Evolutionary conservation across 2,113 vertebrate genomes (phyloP), one percentile per base, ranked within the genome.

Genomic region (Oceanodroma tethys): DNA sequence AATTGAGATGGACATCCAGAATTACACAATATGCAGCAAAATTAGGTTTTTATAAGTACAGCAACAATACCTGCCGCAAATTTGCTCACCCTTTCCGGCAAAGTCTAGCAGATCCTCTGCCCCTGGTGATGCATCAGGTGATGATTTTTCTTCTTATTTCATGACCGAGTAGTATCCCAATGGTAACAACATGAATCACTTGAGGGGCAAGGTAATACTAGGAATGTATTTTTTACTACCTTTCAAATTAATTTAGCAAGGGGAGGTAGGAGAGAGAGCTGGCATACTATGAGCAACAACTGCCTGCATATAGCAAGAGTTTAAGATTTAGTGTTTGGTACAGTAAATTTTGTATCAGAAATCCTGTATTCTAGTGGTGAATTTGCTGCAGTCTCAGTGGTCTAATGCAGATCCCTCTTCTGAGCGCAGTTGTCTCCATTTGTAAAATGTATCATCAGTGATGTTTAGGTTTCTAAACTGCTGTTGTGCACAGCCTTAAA

Each of bases 311-410:
- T 22, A 40, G 48, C 48, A 45, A 45, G 43, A 59, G 38, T 66
- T 88, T 76, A 82, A 79, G 56, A 58, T 58, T 48, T n/a, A 45
- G 25, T 10, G 38, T 59, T 79, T n/a, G 58, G 48, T 65, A 22
- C 18, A 34, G 48, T 58, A 52, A 89, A 65, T 48, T 84, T 91
- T 94, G 45, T 83, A 20, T 82, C 56, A 82, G 86, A 94, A 87
- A 89, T 82, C 91, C 80, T 95, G 78, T 87, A 88, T 93, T 92
- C 91, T 80, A 70, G 94, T 95, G 86, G 36, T 60, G 80, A 85
- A 50, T 79, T 88, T 67, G 47, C 62, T 93, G 81, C 88, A 88
- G 67, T 67, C 87, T 87, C 36, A 87, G 50, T 70, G 73, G 45
- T 66, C 53, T 55, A 52, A 56, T 27, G 78, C 86, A 94, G 92